A percentile compares a stretch with the other conserved stretches of the same genome.
Evolutionary conservation across 1,140 invertebrate species (phyloP).

Genomic region (Hirudo medicinalis): DNA sequence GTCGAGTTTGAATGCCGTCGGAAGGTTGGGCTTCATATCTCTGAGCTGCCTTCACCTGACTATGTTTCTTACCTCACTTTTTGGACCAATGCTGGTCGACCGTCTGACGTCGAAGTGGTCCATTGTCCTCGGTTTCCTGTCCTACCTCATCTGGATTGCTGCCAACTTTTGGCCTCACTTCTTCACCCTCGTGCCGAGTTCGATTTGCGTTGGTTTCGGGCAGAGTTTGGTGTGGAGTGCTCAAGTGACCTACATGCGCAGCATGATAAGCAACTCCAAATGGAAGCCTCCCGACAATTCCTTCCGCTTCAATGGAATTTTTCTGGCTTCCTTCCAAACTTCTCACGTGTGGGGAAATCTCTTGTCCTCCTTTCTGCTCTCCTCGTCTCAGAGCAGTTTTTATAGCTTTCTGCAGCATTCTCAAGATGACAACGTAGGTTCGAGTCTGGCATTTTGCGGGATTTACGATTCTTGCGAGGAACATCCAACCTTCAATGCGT

Average conservation of each 20-base stretch:
- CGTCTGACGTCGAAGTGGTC: slow-evolving; percentile 37
- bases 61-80: slow-evolving; percentile 35
- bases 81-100: slow-evolving; percentile 36
- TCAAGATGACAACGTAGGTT: too few species aligned
- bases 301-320: slow-evolving; percentile 39
- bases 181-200: slow-evolving; percentile 37
- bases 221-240: slow-evolving; percentile 38
- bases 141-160: slow-evolving; percentile 36
- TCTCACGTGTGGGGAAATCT: slow-evolving; percentile 41
- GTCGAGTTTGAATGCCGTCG: slow-evolving; percentile 32
- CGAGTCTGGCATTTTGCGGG: background rate
- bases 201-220: slow-evolving; percentile 34
- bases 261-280: slow-evolving; percentile 29
- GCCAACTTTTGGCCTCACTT: slow-evolving; percentile 38
- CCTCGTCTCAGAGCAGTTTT: background rate
- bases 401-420: too few species aligned
- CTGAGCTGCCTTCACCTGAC: slow-evolving; percentile 35
- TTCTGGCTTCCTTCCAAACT: slow-evolving; percentile 39
- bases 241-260: slow-evolving; percentile 36
- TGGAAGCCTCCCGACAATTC: slow-evolving; percentile 33
- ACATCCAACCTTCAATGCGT: background rate
- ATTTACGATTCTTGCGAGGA: slow-evolving; percentile 12
- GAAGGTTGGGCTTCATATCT: slow-evolving; percentile 32
- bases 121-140: slow-evolving; percentile 34
- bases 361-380: slow-evolving; percentile 33